Conservation (phyloP, 1,140 invertebrate species). For the Tetraneura akinire region DNA sequence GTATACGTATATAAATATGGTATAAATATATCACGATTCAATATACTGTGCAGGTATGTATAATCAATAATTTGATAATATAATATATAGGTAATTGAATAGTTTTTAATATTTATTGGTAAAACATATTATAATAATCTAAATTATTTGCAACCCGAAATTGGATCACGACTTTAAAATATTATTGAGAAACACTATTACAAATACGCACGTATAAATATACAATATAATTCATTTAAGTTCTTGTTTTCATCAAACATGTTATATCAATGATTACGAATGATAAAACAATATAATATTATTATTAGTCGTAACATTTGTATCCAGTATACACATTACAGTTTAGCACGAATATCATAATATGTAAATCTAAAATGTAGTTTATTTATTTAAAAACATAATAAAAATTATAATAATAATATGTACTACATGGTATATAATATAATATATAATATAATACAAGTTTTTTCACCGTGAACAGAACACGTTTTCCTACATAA, state of each 20-base stretch:
- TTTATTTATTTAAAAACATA: too few relatives aligned
- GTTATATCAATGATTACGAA: slow-evolving; percentile 28
- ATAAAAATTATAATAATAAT: slow-evolving; percentile 7
- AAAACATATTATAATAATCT: too few relatives aligned
- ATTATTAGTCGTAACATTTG: slow-evolving; percentile 15
- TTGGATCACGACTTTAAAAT: too few relatives aligned
- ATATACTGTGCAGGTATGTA: too few relatives aligned
- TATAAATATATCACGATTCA: too few relatives aligned
- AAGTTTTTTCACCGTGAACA: neutral
- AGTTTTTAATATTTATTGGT: too few relatives aligned
- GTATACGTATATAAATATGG: too few relatives aligned
- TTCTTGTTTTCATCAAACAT: slow-evolving; percentile 36
- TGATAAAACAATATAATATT: slow-evolving; percentile 24
- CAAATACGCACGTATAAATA: neutral
- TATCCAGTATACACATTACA: neutral
- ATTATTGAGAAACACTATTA: neutral
- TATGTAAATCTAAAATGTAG: slow-evolving; percentile 34
- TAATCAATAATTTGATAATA: too few relatives aligned
- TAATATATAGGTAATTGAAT: too few relatives aligned
- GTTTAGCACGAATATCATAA: neutral
- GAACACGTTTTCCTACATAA: neutral
- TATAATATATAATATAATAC: slow-evolving; percentile 1
- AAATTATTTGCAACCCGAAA: too few relatives aligned
- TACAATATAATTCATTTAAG: neutral
- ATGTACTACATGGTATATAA: slow-evolving; percentile 6